Percentiles rank a stretch among this genome's conserved stretches.
Evolutionary conservation across 2,888 invertebrate genomes (phyloP).

Genomic region (Brenthis hecate): DNA sequence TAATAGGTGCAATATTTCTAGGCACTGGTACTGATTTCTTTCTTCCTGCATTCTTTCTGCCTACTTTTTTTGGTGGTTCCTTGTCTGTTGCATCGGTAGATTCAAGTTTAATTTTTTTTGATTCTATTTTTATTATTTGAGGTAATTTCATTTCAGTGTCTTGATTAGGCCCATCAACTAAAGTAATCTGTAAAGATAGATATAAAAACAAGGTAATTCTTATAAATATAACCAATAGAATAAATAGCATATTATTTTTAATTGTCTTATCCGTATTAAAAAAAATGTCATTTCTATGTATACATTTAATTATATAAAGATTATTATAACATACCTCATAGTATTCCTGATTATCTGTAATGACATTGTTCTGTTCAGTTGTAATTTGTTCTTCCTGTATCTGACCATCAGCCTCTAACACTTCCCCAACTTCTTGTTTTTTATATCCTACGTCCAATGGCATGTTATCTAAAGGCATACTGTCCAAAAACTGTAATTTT

Average conservation of each 20-base stretch:
- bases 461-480: slow-evolving; percentile 45
- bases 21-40: slow-evolving; percentile 63
- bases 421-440: slow-evolving; percentile 13
- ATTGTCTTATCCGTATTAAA: background rate
- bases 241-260: background rate
- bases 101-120: slow-evolving; percentile 55
- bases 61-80: slow-evolving; percentile 63
- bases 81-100: slow-evolving; percentile 46
- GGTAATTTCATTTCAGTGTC: slow-evolving; percentile 47
- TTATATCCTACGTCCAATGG: slow-evolving; percentile 12
- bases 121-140: slow-evolving; percentile 47
- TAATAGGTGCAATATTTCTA: slow-evolving; percentile 64
- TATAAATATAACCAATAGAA: background rate
- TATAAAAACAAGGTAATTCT: background rate
- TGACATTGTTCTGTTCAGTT: slow-evolving; percentile 63
- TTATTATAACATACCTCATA: slow-evolving; percentile 64
- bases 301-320: background rate
- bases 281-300: no score
- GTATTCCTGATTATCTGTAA: slow-evolving; percentile 75
- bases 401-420: slow-evolving; percentile 39
- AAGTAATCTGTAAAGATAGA: slow-evolving; percentile 66
- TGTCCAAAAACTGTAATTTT: slow-evolving; percentile 66
- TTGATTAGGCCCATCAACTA: slow-evolving; percentile 63
- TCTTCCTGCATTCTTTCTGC: slow-evolving; percentile 60
- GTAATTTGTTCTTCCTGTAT: slow-evolving; percentile 38